Conservation (phyloP, 2,888 invertebrate genomes). For the Anarsia innoxiella region DNA sequence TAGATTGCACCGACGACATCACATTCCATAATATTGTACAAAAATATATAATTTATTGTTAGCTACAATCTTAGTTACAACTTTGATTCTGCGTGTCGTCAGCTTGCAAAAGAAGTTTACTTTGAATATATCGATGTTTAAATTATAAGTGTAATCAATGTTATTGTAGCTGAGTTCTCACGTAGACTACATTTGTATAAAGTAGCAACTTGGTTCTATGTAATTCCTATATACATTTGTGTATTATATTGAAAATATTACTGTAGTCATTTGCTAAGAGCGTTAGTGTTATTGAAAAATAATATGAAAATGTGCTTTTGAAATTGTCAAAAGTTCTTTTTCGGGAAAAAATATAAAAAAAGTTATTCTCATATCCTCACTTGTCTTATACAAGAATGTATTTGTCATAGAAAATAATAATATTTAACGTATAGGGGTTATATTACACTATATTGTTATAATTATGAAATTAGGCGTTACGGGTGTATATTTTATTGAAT, state of each 20-base stretch:
- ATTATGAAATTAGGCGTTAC: conserved; percentile 52
- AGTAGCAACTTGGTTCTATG: conserved; percentile 19
- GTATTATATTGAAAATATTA: no score
- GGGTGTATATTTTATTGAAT: conserved; percentile 49
- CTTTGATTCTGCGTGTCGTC: conserved; percentile 31
- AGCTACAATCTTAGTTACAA: neutral
- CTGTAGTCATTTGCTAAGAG: conserved; percentile 19
- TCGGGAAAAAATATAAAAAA: conserved; percentile 9
- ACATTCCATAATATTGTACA: conserved; percentile 66
- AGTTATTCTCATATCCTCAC: conserved; percentile 26
- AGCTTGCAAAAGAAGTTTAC: conserved; percentile 31
- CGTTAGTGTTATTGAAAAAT: conserved; percentile 20
- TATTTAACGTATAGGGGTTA: conserved; percentile 40
- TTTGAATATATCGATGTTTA: conserved; percentile 19
- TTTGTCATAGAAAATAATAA: conserved; percentile 31
- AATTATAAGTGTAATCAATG: conserved; percentile 15
- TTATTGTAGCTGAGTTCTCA: neutral
- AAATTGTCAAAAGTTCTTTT: conserved; percentile 16
- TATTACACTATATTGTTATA: conserved; percentile 55
- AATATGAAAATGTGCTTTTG: conserved; percentile 17
- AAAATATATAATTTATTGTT: conserved; percentile 30
- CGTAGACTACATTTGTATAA: neutral
- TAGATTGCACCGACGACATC: no score
- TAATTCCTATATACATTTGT: conserved; percentile 26
- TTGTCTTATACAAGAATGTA: conserved; percentile 31